These are phyloP conservation scores for Chlorodrepanis virens DNA, from an alignment of 2,113 vertebrate genomes.

Conservation along the genomic window DNA sequence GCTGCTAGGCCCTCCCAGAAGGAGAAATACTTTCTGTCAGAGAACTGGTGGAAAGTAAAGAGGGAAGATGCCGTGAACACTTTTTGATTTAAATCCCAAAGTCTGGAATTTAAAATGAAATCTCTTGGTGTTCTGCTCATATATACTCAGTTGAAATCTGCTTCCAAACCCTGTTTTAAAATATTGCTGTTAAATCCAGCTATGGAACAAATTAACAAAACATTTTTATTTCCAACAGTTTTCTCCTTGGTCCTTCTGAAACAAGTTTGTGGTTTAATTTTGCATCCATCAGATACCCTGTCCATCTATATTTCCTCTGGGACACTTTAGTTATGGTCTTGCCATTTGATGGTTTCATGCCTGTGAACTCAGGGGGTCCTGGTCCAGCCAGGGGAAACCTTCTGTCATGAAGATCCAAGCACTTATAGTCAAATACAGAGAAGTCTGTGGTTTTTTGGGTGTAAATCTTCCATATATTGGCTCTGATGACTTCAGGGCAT, in stretches of 20 bases:
- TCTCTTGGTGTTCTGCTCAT: background rate
- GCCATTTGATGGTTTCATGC: background rate
- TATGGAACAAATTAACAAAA: background rate
- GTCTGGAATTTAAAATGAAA: background rate
- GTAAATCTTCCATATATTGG: background rate
- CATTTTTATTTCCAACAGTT: background rate
- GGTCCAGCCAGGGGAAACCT: background rate
- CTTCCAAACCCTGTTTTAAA: background rate
- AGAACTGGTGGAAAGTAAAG: background rate
- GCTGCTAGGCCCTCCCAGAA: background rate
- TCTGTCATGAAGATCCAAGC: background rate
- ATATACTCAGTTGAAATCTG: background rate
- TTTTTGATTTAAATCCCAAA: background rate
- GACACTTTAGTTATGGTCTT: background rate
- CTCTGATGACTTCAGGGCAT: background rate
- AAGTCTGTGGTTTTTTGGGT: accelerated
- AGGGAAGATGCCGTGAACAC: background rate
- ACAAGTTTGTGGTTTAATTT: background rate
- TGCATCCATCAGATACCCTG: background rate
- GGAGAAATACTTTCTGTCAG: background rate
- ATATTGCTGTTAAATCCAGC: background rate
- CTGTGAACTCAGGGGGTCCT: background rate
- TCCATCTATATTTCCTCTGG: accelerated
- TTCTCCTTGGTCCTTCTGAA: background rate
- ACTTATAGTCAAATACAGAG: background rate